Base-by-base conservation (phyloP, 2,888 invertebrate species). In the Cryptops parisi region DNA sequence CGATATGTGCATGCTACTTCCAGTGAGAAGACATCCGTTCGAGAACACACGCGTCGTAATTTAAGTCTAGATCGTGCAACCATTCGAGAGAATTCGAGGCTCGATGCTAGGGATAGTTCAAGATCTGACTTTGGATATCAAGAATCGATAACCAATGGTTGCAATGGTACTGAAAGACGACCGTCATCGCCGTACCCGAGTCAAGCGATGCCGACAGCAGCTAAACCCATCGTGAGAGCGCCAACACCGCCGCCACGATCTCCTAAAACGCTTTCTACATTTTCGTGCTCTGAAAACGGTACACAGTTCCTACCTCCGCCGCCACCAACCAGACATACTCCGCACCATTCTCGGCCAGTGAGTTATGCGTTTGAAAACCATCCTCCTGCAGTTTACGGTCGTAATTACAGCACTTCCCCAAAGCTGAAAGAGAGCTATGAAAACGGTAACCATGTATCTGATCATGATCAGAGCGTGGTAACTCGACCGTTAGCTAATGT, bases 21-120 rank as follows among this genome's bases (percentile, higher is more conserved):
- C 64, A 74, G 4, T 74, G 75, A 56, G 73, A 73, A 62, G 78
- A 78, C 69, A 73, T 74, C 22, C 73, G 6, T 45, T 9, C 44
- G 25, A 19, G 17, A 2, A 52, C 21, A 17, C 17, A 47, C 9
- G 6, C 33, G 33, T 9, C 33, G 15, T 6, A 33, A 15, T 33
- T 9, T 9, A 9, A 33, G 33, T 15, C 6, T 9, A 6, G 15
- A 33, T 15, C 6, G 15, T 15, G 15, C 6, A 6, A 33, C 6
- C 33, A 33, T 33, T 15, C 6, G 6, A 6, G 15, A 9, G 9
- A 33, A 33, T 15, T n/a, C n/a, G n/a, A n/a, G n/a, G n/a, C n/a
- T n/a, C n/a, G n/a, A n/a, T n/a, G n/a, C n/a, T n/a, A n/a, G n/a
- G n/a, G n/a, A n/a, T n/a, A 33, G 33, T 33, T 9, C 6, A 6